These are phyloP conservation scores for Ametastegia equiseti DNA, from an alignment of 2,888 invertebrate species.

Conservation along the genomic window DNA sequence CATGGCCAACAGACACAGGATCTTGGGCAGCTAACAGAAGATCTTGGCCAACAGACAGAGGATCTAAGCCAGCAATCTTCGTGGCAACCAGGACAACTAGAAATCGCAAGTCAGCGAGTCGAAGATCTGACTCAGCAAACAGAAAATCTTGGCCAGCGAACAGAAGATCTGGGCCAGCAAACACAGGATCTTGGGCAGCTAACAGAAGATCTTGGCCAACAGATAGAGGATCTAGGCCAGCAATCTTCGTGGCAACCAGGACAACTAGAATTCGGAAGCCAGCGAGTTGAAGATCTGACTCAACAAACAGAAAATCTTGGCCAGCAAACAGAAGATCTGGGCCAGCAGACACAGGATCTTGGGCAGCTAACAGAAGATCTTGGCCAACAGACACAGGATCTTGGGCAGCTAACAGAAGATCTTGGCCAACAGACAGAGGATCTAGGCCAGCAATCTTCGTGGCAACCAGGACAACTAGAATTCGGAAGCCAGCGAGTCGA, in stretches of 20 bases:
- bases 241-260: background rate
- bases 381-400: conserved; percentile 63
- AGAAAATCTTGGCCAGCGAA: conserved; percentile 49
- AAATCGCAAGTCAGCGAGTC: conserved; percentile 52
- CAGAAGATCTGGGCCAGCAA: conserved; percentile 55
- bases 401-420: conserved; percentile 59
- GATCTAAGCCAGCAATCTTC: conserved; percentile 58
- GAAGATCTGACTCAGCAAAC: conserved; percentile 64
- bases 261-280: conserved; percentile 44
- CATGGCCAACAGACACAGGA: conserved; percentile 53
- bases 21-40: conserved; percentile 54
- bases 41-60: conserved; percentile 65
- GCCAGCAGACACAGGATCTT: conserved; percentile 61
- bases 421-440: conserved; percentile 60
- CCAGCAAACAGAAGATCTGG: conserved; percentile 59
- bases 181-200: conserved; percentile 35
- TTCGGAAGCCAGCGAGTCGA: conserved; percentile 44
- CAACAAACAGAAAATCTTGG: conserved; percentile 60
- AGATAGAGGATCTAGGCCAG: conserved; percentile 62
- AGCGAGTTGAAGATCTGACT: conserved; percentile 57
- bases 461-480: conserved; percentile 63
- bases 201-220: conserved; percentile 58
- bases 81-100: conserved; percentile 57
- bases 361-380: conserved; percentile 56
- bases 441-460: conserved; percentile 59